A percentile compares a stretch with the other conserved stretches of the same genome.
Conservation (phyloP, 53 echinoderm and acorn worm genomes). For the Pentamera pediparva region DNA sequence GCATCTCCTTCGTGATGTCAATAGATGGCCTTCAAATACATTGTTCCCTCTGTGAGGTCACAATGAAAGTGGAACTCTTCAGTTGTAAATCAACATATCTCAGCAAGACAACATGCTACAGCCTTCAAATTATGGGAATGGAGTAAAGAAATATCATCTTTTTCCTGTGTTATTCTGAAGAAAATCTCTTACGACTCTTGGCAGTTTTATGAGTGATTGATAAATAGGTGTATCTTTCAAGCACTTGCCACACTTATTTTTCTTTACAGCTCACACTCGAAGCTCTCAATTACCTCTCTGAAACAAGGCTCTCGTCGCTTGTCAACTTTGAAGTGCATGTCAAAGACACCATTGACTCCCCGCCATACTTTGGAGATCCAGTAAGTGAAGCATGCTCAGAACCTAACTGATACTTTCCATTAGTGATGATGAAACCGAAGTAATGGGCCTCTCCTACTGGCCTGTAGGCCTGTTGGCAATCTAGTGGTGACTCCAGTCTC, state of each 20-base stretch:
- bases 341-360: slow-evolving; percentile 57
- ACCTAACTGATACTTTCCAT: background rate
- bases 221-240: background rate
- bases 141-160: background rate
- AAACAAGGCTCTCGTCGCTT: background rate
- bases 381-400: slow-evolving; percentile 9
- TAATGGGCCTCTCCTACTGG: no score
- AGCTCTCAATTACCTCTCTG: slow-evolving; percentile 15
- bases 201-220: background rate
- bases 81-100: no score
- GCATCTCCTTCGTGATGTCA: no score
- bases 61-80: no score
- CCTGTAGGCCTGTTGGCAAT: no score
- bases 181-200: background rate
- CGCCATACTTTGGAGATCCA: slow-evolving; percentile 56
- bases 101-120: no score
- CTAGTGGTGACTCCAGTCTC: no score
- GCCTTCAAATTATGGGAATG: background rate
- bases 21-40: no score
- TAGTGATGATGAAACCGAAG: no score
- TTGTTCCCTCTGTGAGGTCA: no score
- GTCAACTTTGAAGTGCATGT: slow-evolving; percentile 56
- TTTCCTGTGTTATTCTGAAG: background rate
- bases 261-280: slow-evolving; percentile 12
- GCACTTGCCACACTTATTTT: background rate